A percentile compares a stretch with the other conserved stretches of the same genome.
These are phyloP conservation scores for Cheirogaleus medius DNA, from an alignment of 2,113 vertebrate species.

Conservation along the genomic window DNA sequence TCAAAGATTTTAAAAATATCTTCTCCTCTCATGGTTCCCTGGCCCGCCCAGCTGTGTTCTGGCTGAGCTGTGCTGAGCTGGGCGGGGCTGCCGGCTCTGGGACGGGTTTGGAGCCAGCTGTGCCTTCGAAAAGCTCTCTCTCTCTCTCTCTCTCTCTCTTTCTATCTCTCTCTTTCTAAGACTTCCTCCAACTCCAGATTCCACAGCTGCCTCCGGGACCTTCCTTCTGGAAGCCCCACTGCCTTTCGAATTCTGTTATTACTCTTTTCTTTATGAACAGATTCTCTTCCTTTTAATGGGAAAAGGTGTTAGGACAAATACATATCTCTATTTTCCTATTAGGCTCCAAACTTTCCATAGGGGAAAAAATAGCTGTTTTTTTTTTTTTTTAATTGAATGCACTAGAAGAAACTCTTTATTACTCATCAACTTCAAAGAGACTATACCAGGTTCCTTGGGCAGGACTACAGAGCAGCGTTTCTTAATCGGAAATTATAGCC, in stretches of 20 bases:
- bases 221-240: background rate
- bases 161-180: background rate
- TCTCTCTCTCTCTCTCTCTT: background rate
- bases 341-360: background rate
- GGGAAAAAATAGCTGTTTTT: background rate
- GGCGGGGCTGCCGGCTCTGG: background rate
- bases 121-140: background rate
- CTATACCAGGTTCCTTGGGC: background rate
- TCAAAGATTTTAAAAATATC: background rate
- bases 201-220: background rate
- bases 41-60: background rate
- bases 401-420: slow-evolving; percentile 32
- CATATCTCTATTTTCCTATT: background rate
- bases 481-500: background rate
- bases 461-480: background rate
- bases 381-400: background rate
- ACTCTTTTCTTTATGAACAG: background rate
- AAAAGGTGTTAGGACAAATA: background rate
- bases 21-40: background rate
- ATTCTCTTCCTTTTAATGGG: background rate
- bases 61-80: background rate
- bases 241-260: background rate
- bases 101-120: background rate
- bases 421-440: slow-evolving; percentile 18
- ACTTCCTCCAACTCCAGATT: background rate